Percentiles rank a stretch among this genome's conserved stretches.
phyloP scores from a whole-genome alignment of 2,888 invertebrate species.

The Oligia fasciuncula region DNA sequence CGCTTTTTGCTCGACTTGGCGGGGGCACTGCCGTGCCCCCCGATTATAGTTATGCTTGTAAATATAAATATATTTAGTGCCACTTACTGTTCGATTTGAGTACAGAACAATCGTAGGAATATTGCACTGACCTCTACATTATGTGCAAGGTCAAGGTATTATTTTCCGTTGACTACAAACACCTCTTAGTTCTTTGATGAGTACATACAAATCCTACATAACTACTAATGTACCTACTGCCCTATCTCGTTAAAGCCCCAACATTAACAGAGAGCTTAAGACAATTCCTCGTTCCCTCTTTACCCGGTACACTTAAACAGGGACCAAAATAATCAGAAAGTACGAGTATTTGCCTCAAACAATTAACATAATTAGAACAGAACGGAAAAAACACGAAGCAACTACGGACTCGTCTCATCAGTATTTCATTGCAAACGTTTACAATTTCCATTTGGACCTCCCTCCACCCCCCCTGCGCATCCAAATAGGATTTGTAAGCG shows the following conservation, averaged over 20 bases:
- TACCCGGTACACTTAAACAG: conserved; percentile 33
- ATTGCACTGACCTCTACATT: background rate
- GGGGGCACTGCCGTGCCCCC: too few species aligned
- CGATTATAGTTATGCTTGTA: background rate
- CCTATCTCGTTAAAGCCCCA: conserved; percentile 1
- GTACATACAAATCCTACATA: background rate
- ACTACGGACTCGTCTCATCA: conserved; percentile 63
- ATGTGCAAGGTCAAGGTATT: background rate
- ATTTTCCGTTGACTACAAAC: background rate
- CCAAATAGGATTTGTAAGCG: conserved; percentile 74
- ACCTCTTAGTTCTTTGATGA: background rate
- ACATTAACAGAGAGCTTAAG: conserved; percentile 24
- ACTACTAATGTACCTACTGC: background rate
- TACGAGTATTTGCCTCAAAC: conserved; percentile 50
- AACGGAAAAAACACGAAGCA: conserved; percentile 36
- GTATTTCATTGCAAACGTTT: conserved; percentile 69
- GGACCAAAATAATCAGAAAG: conserved; percentile 49
- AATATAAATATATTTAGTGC: background rate
- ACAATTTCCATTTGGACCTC: conserved; percentile 67
- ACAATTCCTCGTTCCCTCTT: conserved; percentile 13
- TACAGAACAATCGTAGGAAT: background rate
- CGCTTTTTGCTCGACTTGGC: too few species aligned
- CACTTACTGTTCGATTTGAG: background rate
- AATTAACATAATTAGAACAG: conserved; percentile 62
- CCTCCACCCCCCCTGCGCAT: conserved; percentile 25